Base-by-base conservation (phyloP, 2,888 invertebrate genomes). In the Neria commutata region DNA sequence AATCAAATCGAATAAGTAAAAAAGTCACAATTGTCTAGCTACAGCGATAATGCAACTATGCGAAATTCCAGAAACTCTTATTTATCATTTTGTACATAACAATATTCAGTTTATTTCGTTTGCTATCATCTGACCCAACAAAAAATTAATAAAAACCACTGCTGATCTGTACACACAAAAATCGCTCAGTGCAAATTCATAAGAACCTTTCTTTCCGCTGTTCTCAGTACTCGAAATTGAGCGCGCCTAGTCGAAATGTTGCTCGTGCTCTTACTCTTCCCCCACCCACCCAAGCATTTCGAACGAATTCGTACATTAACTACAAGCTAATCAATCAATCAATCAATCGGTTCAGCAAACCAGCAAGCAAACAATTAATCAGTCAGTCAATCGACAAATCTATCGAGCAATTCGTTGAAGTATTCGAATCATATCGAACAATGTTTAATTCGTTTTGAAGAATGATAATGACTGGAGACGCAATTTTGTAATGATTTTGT, bases 391-490 rank as follows among this genome's bases (percentile, higher is more conserved):
- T n/a, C 42, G 17, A 42, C 6, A 14, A n/a, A 42, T 42, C 42
- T 16, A 42, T 42, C n/a, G 42, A 10, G 17, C n/a, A 16, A 42
- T 42, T 5, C 6, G n/a, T 42, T 10, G 17, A 10, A 42, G 6
- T 8, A 42, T 16, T 42, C 6, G 5, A 17, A 16, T 10, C 49
- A 45, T 19, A 45, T 45, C 5, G 6, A 45, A 56, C 42, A 16
- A 26, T 42, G 21, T 40, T 24, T 40, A 49, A 58, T 45, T 11
- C 19, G 24, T 26, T 23, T 56, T n/a, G n/a, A n/a, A n/a, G 64
- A 81, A 83, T 75, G 75, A 72, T 79, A 82, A 81, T 81, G 81
- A 81, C 81, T 81, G 81, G 81, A 81, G 81, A 81, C 68, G 66
- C 63, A 55, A 25, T 24, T 51, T 51, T 51, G 37, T 51, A 17